phyloP scores from a whole-genome alignment of 2,797 vertebrate genomes.

The Hoplostethus atlanticus region DNA sequence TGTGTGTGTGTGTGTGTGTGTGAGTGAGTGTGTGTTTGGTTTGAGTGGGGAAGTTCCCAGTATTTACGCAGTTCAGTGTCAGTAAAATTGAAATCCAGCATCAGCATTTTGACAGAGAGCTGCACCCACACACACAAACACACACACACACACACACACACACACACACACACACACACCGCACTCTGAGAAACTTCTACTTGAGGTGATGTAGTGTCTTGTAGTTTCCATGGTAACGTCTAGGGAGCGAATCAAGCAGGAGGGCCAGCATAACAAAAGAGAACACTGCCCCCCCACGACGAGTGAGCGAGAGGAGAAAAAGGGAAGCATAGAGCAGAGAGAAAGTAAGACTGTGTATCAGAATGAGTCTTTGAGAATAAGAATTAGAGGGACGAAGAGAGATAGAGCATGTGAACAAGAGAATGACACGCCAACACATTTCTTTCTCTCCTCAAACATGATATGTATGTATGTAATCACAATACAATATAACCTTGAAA shows the following conservation, averaged over 20 bases:
- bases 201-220: constrained; percentile 84
- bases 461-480: constrained; percentile 32
- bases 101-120: constrained; percentile 59
- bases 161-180: not conserved
- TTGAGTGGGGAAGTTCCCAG: constrained; percentile 23
- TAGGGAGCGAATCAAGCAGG: constrained; percentile 77
- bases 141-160: not conserved
- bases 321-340: constrained; percentile 16
- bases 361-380: not conserved
- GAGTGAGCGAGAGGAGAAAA: constrained; percentile 54
- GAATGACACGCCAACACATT: not conserved
- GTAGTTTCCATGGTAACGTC: constrained; percentile 88
- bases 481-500: constrained; percentile 33
- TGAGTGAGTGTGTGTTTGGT: constrained; percentile 14
- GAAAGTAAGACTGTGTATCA: constrained; percentile 16
- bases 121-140: constrained; percentile 48
- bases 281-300: constrained; percentile 82
- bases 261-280: constrained; percentile 81
- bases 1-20: constrained; percentile 17
- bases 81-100: constrained; percentile 64
- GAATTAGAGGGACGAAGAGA: not conserved
- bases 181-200: constrained; percentile 80
- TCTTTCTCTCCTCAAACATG: constrained; percentile 31
- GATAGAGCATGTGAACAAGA: constrained; percentile 9
- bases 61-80: constrained; percentile 52